Evolutionary conservation across 2,113 vertebrate genomes (phyloP).

Genomic region (Synchiropus splendidus): DNA sequence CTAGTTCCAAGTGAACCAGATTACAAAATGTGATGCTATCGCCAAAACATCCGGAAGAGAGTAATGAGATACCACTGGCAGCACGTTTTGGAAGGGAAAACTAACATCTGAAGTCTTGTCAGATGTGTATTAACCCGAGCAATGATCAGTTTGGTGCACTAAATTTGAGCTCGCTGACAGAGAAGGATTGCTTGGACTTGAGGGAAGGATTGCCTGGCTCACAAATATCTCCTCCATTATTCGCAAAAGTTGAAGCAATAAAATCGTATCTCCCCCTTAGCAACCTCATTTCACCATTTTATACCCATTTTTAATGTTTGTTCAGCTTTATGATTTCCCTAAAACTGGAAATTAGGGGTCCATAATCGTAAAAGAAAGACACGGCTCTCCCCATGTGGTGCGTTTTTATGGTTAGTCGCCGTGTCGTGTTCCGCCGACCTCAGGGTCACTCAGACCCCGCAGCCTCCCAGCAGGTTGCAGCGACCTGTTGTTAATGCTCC

Average conservation of each 20-base stretch:
- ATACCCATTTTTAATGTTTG: conserved; percentile 33
- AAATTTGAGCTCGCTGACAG: no score
- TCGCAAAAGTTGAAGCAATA: conserved; percentile 29
- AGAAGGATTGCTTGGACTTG: no score
- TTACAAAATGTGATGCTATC: no score
- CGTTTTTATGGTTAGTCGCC: conserved; percentile 33
- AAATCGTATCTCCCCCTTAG: conserved; percentile 47
- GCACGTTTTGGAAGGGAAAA: no score
- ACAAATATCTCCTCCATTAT: no score
- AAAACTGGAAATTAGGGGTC: conserved; percentile 46
- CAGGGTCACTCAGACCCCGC: conserved; percentile 15
- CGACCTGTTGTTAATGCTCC: conserved; percentile 7
- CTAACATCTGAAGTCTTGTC: no score
- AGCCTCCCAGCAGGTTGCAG: background rate
- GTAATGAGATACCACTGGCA: no score
- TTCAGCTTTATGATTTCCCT: conserved; percentile 53
- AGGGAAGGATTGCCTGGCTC: no score
- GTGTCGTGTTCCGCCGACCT: conserved; percentile 23
- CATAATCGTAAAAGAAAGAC: conserved; percentile 27
- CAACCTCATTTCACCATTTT: conserved; percentile 4
- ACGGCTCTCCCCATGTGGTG: conserved; percentile 29
- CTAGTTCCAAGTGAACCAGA: no score
- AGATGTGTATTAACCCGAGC: no score
- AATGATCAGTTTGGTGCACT: no score
- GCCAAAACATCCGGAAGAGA: no score